phyloP scores from a whole-genome alignment of 2,113 vertebrate genomes.

The Apodemus sylvaticus region DNA sequence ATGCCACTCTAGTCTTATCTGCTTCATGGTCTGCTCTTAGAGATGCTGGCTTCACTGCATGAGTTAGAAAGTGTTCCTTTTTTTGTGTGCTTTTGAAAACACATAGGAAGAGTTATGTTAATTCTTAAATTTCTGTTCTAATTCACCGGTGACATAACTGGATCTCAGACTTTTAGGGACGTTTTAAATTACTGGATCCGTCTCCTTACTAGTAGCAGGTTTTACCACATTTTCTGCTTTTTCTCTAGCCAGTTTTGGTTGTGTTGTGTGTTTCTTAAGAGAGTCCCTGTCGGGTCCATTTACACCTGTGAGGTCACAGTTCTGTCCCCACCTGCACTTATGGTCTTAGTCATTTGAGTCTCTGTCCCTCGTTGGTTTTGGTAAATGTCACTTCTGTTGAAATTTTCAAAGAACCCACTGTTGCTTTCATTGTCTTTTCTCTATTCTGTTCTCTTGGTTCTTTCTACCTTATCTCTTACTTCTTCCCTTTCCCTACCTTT shows the following conservation, averaged over 20 bases:
- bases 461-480: not conserved
- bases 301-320: not conserved
- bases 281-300: not conserved
- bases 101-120: not conserved
- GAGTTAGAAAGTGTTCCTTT: not conserved
- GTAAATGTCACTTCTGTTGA: not conserved
- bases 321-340: not conserved
- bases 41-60: not conserved
- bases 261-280: slow-evolving; percentile 34
- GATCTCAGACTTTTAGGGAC: not conserved
- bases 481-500: not conserved
- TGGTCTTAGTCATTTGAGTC: slow-evolving; percentile 38
- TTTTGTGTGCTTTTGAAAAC: not conserved
- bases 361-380: not conserved
- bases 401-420: slow-evolving; percentile 17
- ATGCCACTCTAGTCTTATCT: not conserved
- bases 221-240: slow-evolving; percentile 6
- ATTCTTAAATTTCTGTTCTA: slow-evolving; percentile 20
- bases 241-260: slow-evolving; percentile 33
- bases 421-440: slow-evolving; percentile 32
- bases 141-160: not conserved
- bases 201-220: not conserved
- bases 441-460: not conserved
- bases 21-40: not conserved
- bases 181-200: slow-evolving; percentile 28